A percentile compares a stretch with the other conserved stretches of the same genome.
Evolutionary conservation across 2,113 vertebrate species (phyloP).

Genomic region (Chloebia gouldiae): DNA sequence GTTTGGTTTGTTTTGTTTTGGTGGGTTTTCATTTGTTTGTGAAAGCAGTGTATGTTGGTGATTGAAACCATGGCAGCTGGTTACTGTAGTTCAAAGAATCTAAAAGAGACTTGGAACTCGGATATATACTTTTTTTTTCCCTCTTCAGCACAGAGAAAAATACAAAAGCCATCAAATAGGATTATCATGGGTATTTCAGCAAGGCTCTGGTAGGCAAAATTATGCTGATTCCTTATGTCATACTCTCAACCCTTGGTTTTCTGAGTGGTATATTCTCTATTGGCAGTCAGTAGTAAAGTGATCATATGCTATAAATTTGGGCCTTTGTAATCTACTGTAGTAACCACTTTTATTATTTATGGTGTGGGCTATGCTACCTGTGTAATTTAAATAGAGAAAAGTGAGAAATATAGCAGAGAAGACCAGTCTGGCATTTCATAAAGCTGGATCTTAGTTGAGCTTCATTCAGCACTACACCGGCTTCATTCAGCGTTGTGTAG

Average conservation of each 20-base stretch:
- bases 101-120: background rate
- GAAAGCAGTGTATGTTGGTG: background rate
- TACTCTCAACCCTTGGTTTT: background rate
- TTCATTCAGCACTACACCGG: background rate
- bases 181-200: background rate
- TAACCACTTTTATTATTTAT: background rate
- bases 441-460: background rate
- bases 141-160: background rate
- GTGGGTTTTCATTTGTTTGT: background rate
- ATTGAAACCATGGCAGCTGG: background rate
- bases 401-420: background rate
- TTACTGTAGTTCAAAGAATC: background rate
- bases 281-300: too few relatives aligned
- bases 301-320: background rate
- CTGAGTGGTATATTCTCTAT: background rate
- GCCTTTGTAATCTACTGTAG: accelerated
- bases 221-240: background rate
- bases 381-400: background rate
- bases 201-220: background rate
- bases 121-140: background rate
- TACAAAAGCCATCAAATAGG: background rate
- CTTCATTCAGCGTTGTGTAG: background rate
- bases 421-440: background rate
- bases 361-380: background rate
- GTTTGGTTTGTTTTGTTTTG: background rate